Base-by-base conservation (phyloP, 92 coral and sea anemone genomes). In the Metridium senile region DNA sequence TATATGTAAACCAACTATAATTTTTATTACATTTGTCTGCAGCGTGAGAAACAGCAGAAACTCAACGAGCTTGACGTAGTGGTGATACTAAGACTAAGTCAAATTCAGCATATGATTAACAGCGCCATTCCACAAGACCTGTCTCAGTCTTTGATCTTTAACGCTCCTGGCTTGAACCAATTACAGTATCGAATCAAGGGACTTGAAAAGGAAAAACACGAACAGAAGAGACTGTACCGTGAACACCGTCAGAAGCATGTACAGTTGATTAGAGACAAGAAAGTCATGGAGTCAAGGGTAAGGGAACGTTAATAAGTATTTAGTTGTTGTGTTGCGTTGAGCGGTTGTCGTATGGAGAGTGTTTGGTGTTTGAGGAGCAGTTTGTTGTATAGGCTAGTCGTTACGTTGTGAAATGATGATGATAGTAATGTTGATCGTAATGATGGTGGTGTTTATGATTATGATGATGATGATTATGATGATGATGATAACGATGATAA, bases 11-110 rank as follows among this genome's bases (percentile, higher is more conserved):
- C 22, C 11, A 19, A 8, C 6, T n/a, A 8, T 22, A 22, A 22
- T 59, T 59, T 28, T 8, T 22, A 19, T 51, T 71, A 26, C 62
- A 0, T 13, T 74, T 83, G 33, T 34, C 22, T 27, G 35, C 70
- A 94, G 98, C 97, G 98, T 26, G 97, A 94, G 67, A 94, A 94
- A 58, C 98, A 94, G 66, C 98, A 94, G 74, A 94, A 94, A 84
- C 59, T 94, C 68, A 94, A 94, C 88, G 98, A 94, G 89, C 79
- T 94, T 72, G 98, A 94, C 63, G 97, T 94, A 49, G 97, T 94
- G 33, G 98, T 92, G 57, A 93, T 93, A 78, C 34, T 92, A 11
- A 78, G 93, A 58, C 86, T 94, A 30, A 89, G 81, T 78, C 98
- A 94, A 76, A 87, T 94, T 22, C 98, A 94, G 66, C 81, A 94